Evolutionary conservation across 2,797 vertebrate species (phyloP).

Genomic region (Chromis chromis): DNA sequence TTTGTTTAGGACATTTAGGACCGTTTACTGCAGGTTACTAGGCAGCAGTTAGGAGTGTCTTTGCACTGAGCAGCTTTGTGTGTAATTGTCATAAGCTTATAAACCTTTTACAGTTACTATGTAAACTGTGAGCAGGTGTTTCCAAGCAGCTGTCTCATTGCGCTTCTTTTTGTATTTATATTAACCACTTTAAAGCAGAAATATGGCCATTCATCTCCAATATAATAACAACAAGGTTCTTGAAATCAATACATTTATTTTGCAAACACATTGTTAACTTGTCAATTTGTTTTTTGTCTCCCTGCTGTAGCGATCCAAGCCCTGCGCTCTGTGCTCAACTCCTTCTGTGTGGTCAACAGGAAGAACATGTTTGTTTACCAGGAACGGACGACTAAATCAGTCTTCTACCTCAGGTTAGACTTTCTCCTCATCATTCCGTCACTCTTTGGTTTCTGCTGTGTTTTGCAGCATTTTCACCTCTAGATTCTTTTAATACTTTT

Average conservation of each 20-base stretch:
- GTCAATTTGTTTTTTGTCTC: neutral
- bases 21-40: neutral
- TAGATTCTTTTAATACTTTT: no score
- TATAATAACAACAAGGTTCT: neutral
- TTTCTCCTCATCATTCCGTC: neutral
- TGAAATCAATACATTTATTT: neutral
- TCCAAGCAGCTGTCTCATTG: neutral
- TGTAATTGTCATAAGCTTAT: neutral
- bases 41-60: neutral
- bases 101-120: neutral
- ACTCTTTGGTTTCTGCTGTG: neutral
- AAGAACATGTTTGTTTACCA: slow-evolving; percentile 99
- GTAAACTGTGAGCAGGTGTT: no score
- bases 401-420: slow-evolving; percentile 96
- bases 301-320: slow-evolving; percentile 91
- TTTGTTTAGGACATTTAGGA: neutral
- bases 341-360: slow-evolving; percentile 97
- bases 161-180: neutral
- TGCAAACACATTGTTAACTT: neutral
- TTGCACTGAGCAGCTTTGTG: neutral
- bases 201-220: neutral
- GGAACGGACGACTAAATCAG: slow-evolving; percentile 95
- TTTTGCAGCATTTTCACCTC: no score
- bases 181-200: neutral
- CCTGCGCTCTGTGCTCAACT: slow-evolving; percentile 94